phyloP scores from a whole-genome alignment of 2,797 vertebrate species.

The Gila robusta region DNA sequence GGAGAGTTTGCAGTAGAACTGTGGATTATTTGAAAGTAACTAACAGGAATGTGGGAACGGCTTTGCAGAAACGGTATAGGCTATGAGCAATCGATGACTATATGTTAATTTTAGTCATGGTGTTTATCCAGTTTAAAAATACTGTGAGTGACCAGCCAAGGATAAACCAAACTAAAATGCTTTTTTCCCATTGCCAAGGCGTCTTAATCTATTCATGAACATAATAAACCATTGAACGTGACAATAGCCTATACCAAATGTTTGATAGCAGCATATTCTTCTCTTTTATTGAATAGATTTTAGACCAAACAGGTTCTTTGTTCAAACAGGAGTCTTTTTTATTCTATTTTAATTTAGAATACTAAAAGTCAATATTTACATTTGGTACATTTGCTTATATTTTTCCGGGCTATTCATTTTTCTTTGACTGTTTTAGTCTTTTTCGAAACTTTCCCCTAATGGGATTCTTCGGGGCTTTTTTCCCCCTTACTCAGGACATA shows the following conservation, averaged over 20 bases:
- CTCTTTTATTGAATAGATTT: background rate
- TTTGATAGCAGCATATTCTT: background rate
- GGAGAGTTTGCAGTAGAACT: background rate
- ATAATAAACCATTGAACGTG: background rate
- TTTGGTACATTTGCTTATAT: background rate
- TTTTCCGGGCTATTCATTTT: background rate
- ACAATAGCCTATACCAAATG: background rate
- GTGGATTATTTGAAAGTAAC: background rate
- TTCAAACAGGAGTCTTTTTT: background rate
- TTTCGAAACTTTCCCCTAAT: too few relatives aligned
- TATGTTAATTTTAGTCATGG: background rate
- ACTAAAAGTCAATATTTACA: constrained; percentile 13
- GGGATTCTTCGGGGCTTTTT: too few relatives aligned
- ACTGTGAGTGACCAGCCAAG: background rate
- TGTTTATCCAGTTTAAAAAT: background rate
- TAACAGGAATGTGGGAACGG: background rate
- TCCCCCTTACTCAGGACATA: too few relatives aligned
- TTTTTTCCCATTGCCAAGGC: background rate
- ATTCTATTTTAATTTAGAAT: background rate
- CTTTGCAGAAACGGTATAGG: background rate
- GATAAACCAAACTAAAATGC: background rate
- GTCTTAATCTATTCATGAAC: background rate
- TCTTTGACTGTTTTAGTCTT: background rate
- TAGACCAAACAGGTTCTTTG: background rate
- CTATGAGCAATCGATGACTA: background rate